Conservation (phyloP, 1,140 invertebrate genomes). For the Cyphomyrmex costatus region DNA sequence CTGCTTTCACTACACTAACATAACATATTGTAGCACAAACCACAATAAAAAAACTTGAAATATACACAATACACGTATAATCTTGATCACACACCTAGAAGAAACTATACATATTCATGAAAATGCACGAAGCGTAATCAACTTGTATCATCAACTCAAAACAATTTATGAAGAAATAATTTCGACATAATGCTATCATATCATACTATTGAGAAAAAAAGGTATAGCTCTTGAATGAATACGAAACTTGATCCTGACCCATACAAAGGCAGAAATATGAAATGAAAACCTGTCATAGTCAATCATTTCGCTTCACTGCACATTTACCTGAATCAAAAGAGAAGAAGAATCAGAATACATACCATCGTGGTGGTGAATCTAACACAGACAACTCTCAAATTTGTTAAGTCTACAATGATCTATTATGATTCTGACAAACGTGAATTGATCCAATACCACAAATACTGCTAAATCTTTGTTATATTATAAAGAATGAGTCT, state of each 20-base stretch:
- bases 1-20: neutral
- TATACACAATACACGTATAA: neutral
- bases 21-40: neutral
- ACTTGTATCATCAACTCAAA: neutral
- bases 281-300: constrained; percentile 86
- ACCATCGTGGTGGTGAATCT: constrained; percentile 80
- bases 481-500: constrained; percentile 54
- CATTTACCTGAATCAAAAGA: constrained; percentile 80
- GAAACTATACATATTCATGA: neutral
- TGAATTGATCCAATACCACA: constrained; percentile 41
- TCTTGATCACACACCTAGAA: neutral
- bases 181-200: constrained; percentile 14
- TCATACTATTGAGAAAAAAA: neutral
- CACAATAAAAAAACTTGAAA: constrained; percentile 9
- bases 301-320: constrained; percentile 81
- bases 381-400: constrained; percentile 48
- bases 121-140: neutral
- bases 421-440: constrained; percentile 66
- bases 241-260: constrained; percentile 75
- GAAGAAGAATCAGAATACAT: constrained; percentile 79
- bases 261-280: constrained; percentile 79
- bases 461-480: constrained; percentile 60
- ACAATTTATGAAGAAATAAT: constrained; percentile 24
- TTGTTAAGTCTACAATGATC: constrained; percentile 53
- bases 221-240: constrained; percentile 30